Percentiles rank a stretch among this genome's conserved stretches.
Conservation (phyloP, 2,113 vertebrate species). For the Tauraco erythrolophus region DNA sequence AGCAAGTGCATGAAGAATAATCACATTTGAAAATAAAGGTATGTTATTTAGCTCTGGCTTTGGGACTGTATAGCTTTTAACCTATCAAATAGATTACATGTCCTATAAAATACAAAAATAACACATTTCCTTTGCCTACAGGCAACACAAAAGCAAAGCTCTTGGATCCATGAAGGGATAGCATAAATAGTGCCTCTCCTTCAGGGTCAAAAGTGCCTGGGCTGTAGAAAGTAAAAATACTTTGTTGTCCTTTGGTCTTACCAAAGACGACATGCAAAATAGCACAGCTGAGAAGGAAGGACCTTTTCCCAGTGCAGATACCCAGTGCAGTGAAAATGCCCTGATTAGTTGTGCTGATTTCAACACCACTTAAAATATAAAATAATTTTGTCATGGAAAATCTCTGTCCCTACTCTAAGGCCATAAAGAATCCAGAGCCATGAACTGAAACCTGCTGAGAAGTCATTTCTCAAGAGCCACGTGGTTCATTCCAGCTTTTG, state of each 20-base stretch:
- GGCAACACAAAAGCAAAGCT: not conserved
- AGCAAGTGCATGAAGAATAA: not conserved
- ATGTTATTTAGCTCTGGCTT: not conserved
- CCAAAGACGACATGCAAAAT: not conserved
- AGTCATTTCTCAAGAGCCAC: not conserved
- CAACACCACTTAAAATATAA: not conserved
- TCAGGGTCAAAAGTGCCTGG: not conserved
- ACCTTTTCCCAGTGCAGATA: not conserved
- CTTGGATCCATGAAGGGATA: not conserved
- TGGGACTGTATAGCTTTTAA: not conserved
- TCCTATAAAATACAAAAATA: not conserved
- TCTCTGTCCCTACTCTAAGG: not conserved
- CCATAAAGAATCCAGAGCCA: not conserved
- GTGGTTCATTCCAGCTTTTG: conserved; percentile 31
- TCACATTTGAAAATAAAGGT: not conserved
- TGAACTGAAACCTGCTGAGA: not conserved
- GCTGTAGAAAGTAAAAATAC: not conserved
- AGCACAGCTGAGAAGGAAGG: not conserved
- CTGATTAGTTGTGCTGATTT: not conserved
- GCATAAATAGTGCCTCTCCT: not conserved
- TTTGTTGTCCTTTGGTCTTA: not conserved
- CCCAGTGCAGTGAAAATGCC: not conserved
- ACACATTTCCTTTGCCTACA: not conserved
- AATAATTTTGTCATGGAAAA: not conserved
- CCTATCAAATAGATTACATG: not conserved